These are phyloP conservation scores for Pilophorus perplexus DNA, from an alignment of 2,888 invertebrate genomes.

Conservation along the genomic window DNA sequence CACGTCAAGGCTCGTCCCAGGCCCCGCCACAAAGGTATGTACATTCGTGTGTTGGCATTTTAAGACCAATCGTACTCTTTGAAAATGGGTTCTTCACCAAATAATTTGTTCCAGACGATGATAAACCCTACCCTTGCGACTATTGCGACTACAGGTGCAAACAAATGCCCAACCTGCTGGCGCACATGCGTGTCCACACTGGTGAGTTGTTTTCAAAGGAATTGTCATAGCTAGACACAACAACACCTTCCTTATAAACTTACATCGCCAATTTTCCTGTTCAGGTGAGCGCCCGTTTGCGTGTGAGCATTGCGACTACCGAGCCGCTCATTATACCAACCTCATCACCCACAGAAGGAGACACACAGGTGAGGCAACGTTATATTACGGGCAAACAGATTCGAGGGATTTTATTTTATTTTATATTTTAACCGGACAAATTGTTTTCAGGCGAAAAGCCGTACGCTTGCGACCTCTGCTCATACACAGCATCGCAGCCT, in stretches of 20 bases:
- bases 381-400: no score
- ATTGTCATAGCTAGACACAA: neutral
- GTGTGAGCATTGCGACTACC: slow-evolving; percentile 13
- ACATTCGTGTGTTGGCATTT: no score
- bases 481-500: neutral
- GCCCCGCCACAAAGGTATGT: no score
- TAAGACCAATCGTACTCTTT: no score
- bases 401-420: no score
- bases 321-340: slow-evolving; percentile 9
- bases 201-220: slow-evolving; percentile 23
- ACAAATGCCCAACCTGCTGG: neutral
- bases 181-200: slow-evolving; percentile 26
- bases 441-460: neutral
- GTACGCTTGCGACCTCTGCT: slow-evolving; percentile 22
- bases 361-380: neutral
- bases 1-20: no score
- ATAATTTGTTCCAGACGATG: no score
- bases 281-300: slow-evolving; percentile 22
- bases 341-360: slow-evolving; percentile 7
- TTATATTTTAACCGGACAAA: no score
- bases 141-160: slow-evolving; percentile 19
- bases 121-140: slow-evolving; percentile 32
- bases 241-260: no score
- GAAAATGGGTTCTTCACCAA: no score
- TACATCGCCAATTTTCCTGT: no score